phyloP scores from a whole-genome alignment of 2,113 vertebrate species.

The Sturnus vulgaris region DNA sequence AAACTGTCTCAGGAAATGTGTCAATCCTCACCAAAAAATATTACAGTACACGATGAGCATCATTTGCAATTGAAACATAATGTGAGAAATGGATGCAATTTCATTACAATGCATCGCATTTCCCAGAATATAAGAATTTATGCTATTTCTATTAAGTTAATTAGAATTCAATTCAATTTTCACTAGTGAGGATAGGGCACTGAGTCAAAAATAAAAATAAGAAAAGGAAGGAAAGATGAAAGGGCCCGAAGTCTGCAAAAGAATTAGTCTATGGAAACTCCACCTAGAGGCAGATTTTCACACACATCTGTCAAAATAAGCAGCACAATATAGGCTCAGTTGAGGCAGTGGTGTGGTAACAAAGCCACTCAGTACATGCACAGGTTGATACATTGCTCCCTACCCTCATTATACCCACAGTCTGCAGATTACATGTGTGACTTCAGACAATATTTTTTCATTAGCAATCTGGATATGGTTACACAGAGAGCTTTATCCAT shows the following conservation, averaged over 20 bases:
- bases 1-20: not conserved
- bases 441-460: constrained; percentile 31
- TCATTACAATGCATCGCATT: not conserved
- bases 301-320: not conserved
- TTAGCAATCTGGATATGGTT: constrained; percentile 53
- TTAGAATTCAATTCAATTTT: not conserved
- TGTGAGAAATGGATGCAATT: not conserved
- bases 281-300: not conserved
- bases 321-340: not conserved
- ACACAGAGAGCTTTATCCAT: not conserved
- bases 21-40: not conserved
- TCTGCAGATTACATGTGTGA: not conserved
- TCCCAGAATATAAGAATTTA: not conserved
- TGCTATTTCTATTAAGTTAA: not conserved
- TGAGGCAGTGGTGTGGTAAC: not conserved
- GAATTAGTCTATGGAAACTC: not conserved
- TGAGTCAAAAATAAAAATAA: not conserved
- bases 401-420: not conserved
- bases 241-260: not conserved
- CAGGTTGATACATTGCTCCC: not conserved
- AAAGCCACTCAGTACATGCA: not conserved
- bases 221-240: not conserved
- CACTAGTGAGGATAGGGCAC: not conserved
- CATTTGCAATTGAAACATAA: not conserved
- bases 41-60: not conserved